A percentile compares a stretch with the other conserved stretches of the same genome.
Evolutionary conservation across 2,113 vertebrate genomes (phyloP).

Genomic region (Xiphias gladius): DNA sequence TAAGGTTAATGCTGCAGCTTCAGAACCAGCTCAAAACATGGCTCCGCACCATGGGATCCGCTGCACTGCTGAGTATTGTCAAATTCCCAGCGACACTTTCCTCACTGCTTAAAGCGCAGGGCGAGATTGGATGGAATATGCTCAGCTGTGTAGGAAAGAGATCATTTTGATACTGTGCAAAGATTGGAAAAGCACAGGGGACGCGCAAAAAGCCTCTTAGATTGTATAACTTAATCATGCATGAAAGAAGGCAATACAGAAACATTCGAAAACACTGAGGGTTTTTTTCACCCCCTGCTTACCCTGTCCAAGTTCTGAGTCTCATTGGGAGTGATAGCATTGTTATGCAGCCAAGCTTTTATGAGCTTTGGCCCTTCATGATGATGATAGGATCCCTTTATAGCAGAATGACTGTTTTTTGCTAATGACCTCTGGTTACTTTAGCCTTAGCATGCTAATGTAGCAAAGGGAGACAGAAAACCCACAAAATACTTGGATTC

Average conservation of each 20-base stretch:
- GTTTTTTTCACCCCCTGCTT: slow-evolving; percentile 35
- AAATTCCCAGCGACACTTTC: slow-evolving; percentile 71
- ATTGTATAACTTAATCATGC: slow-evolving; percentile 76
- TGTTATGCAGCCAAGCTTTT: slow-evolving; percentile 67
- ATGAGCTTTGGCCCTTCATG: slow-evolving; percentile 55
- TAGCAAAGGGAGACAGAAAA: slow-evolving; percentile 28
- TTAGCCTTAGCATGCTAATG: slow-evolving; percentile 45
- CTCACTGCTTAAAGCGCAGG: slow-evolving; percentile 57
- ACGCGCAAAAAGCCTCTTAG: slow-evolving; percentile 58
- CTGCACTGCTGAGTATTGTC: slow-evolving; percentile 54
- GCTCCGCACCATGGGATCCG: slow-evolving; percentile 64
- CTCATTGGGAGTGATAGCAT: slow-evolving; percentile 59
- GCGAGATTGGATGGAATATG: slow-evolving; percentile 63
- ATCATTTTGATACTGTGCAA: slow-evolving; percentile 61
- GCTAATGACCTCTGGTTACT: slow-evolving; percentile 54
- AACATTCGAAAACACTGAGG: slow-evolving; percentile 63
- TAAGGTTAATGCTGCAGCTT: slow-evolving; percentile 60
- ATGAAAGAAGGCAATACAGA: slow-evolving; percentile 66
- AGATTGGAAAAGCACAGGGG: slow-evolving; percentile 65
- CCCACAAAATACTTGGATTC: slow-evolving; percentile 22
- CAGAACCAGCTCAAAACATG: slow-evolving; percentile 72
- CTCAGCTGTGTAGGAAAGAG: slow-evolving; percentile 59
- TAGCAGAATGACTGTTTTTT: slow-evolving; percentile 47
- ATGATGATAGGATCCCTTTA: slow-evolving; percentile 69
- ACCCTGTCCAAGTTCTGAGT: slow-evolving; percentile 57